A percentile compares a stretch with the other conserved stretches of the same genome.
Conservation (phyloP, 2,888 invertebrate genomes). For the Ophioninae sp. region DNA sequence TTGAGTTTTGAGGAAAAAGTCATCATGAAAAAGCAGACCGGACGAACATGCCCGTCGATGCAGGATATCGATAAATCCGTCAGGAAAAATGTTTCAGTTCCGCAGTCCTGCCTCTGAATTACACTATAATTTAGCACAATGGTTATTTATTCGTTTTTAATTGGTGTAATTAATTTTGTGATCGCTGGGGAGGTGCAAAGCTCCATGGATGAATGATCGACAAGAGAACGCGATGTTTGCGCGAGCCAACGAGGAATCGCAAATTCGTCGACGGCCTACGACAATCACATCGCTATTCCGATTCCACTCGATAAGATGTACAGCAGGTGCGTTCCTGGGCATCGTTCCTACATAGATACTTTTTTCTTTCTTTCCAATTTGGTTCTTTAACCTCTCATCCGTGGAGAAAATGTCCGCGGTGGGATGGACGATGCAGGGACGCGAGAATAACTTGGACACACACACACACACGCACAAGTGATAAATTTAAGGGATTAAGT, state of each 20-base stretch:
- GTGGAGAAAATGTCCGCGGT: background rate
- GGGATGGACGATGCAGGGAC: background rate
- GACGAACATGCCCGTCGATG: background rate
- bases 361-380: background rate
- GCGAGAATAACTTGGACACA: conserved; percentile 43
- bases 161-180: background rate
- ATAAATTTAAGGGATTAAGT: conserved; percentile 59
- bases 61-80: background rate
- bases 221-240: background rate
- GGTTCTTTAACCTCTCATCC: background rate
- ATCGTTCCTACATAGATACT: background rate
- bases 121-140: background rate
- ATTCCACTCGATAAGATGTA: conserved; percentile 23
- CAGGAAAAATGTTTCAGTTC: background rate
- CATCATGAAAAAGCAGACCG: background rate
- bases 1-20: background rate
- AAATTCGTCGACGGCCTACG: conserved; percentile 27
- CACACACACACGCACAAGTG: conserved; percentile 47
- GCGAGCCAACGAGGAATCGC: background rate
- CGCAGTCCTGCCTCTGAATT: background rate
- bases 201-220: conserved; percentile 1
- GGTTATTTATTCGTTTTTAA: background rate
- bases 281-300: conserved; percentile 31
- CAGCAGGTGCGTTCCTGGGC: conserved; percentile 12
- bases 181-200: background rate